Base-by-base conservation (phyloP, 2,888 invertebrate genomes). In the Microlaimidae sp. region DNA sequence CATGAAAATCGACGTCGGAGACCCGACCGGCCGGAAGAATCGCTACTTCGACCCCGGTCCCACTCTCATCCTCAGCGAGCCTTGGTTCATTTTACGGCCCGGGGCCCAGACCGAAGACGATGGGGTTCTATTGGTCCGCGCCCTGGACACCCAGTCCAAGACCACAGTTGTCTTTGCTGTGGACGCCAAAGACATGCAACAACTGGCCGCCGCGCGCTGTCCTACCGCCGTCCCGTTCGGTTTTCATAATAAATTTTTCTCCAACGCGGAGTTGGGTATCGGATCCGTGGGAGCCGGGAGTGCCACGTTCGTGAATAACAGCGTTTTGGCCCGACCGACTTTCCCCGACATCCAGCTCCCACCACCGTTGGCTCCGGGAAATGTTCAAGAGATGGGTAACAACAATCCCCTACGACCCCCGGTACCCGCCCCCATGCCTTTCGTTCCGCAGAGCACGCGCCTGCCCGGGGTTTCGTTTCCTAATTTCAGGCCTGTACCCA, bases 171-270 rank as follows among this genome's bases (percentile, higher is more conserved):
- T 68, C 26, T 55, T 66, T 45, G 57, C 66, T 19, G 57, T 68
- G 46, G 63, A 68, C 56, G 67, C 68, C n/a, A 56, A 58, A 17
- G 62, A 60, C 26, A 69, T 68, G 68, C 55, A 56, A 28, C 65
- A 67, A 54, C 57, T 68, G 32, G 66, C 66, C 43, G 59, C 66
- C 48, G 66, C 67, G 1, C 60, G 64, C 52, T 65, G 65, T 23
- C 66, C 66, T 5, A 64, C 64, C 51, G 59, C 60, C 21, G 60
- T 67, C 53, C 67, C 67, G 10, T 68, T 67, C 51, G 67, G 67
- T 47, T 68, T 67, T 60, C 67, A 67, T 54, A 68, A 67, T 53
- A 57, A 63, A 24, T 66, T 58, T 56, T 64, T 62, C 58, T 62
- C 66, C 32, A 32, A 32, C 10, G 17, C 7, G 32, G 32, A 32